These are phyloP conservation scores for Alloscopus bannaensis DNA, from an alignment of 2,888 invertebrate species.

Conservation along the genomic window DNA sequence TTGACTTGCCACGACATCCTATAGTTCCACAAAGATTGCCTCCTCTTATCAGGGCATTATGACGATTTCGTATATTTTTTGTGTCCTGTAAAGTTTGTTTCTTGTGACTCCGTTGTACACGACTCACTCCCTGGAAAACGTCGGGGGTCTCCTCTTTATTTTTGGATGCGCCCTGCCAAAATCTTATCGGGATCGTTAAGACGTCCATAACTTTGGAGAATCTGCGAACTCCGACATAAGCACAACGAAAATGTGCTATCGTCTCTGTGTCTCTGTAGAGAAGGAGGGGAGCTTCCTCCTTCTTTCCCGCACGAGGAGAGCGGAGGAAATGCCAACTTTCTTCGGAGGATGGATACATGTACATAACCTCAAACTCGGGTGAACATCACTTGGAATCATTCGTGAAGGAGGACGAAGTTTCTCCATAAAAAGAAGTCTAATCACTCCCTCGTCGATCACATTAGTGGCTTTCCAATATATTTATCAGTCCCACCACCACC, in stretches of 20 bases:
- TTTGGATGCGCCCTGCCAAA: conserved; percentile 38
- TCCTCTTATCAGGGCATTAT: conserved; percentile 45
- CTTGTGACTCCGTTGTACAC: background rate
- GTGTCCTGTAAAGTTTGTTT: conserved; percentile 19
- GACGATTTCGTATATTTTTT: no score
- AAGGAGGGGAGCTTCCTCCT: conserved; percentile 8
- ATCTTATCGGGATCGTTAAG: conserved; percentile 58
- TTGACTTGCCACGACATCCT: no score
- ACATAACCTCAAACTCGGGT: background rate
- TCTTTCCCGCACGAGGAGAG: background rate
- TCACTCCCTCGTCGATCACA: conserved; percentile 48
- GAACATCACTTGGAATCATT: background rate
- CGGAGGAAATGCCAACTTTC: background rate
- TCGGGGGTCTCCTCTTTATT: background rate
- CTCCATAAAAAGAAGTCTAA: conserved; percentile 40
- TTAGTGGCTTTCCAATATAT: conserved; percentile 51
- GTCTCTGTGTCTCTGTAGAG: background rate
- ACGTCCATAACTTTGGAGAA: conserved; percentile 10
- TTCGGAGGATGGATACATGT: background rate
- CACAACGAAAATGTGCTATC: conserved; percentile 1
- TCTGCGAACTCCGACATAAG: background rate
- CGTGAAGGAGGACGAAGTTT: conserved; percentile 29
- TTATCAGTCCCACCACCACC: background rate
- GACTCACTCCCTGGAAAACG: background rate
- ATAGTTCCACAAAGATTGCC: no score